Percentiles rank a stretch among this genome's conserved stretches.
Conservation (phyloP, 1,140 invertebrate species). For the Gryllus bimaculatus region DNA sequence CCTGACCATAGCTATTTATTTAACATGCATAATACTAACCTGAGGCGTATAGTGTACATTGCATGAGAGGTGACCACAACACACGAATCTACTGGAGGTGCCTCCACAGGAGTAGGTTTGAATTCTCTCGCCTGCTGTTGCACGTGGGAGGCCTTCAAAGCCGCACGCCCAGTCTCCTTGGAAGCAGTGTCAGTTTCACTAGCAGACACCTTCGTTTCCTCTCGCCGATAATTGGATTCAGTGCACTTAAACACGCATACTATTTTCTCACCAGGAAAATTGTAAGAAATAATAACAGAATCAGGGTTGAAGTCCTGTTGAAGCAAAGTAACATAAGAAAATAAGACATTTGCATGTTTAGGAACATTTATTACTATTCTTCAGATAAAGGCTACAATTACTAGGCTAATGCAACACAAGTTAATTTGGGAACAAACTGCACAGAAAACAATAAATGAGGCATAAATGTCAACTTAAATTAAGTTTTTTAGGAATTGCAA, state of each 20-base stretch:
- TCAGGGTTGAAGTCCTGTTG: conserved; percentile 44
- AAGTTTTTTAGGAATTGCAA: too few relatives aligned
- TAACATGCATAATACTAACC: conserved; percentile 33
- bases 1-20: too few relatives aligned
- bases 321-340: conserved; percentile 7
- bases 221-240: background rate
- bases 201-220: background rate
- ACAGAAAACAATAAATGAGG: too few relatives aligned
- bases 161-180: background rate
- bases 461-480: too few relatives aligned
- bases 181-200: background rate
- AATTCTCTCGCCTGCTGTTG: conserved; percentile 4
- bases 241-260: conserved; percentile 18
- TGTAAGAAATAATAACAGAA: conserved; percentile 43
- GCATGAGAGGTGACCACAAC: conserved; percentile 57
- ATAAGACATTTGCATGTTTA: too few relatives aligned
- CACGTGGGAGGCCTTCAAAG: background rate
- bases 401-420: too few relatives aligned
- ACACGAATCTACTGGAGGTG: conserved; percentile 51
- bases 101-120: conserved; percentile 30
- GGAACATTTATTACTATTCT: background rate
- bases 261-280: conserved; percentile 40
- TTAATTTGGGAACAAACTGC: too few relatives aligned
- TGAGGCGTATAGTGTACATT: conserved; percentile 57
- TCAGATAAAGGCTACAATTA: too few relatives aligned